phyloP scores from a whole-genome alignment of 2,888 invertebrate species.

The Erebia palarica region DNA sequence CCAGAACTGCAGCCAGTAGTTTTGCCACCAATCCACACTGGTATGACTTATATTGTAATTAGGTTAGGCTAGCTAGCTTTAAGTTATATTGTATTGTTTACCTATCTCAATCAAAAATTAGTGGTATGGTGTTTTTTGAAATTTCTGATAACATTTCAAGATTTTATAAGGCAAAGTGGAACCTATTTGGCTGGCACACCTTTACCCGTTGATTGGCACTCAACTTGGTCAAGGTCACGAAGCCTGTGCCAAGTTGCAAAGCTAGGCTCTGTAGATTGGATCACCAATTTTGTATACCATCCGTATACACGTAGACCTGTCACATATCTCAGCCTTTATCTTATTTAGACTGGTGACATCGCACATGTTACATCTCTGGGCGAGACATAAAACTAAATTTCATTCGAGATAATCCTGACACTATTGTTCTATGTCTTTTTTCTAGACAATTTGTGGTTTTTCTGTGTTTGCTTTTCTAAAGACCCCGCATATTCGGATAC shows the following conservation, averaged over 20 bases:
- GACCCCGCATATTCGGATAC: not conserved
- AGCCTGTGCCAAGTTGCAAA: not conserved
- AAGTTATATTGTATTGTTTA: no score
- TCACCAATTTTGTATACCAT: not conserved
- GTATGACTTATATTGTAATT: no score
- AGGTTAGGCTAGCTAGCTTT: no score
- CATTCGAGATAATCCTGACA: constrained; percentile 13
- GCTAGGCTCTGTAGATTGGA: constrained; percentile 2
- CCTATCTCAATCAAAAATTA: no score
- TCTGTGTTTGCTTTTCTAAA: not conserved
- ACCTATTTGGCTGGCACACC: not conserved
- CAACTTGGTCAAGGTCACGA: not conserved
- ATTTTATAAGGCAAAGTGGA: no score
- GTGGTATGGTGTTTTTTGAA: no score
- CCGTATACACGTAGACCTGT: not conserved
- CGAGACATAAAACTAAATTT: constrained; percentile 15
- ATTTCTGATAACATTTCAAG: no score
- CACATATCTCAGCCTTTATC: constrained; percentile 16
- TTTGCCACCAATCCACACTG: no score
- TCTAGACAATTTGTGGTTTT: not conserved
- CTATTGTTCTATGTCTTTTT: not conserved
- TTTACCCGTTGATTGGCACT: not conserved
- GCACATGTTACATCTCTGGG: not conserved
- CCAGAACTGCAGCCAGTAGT: no score
- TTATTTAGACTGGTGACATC: constrained; percentile 2